Base-by-base conservation (phyloP, 2,113 vertebrate species). In the Lophura nycthemera region DNA sequence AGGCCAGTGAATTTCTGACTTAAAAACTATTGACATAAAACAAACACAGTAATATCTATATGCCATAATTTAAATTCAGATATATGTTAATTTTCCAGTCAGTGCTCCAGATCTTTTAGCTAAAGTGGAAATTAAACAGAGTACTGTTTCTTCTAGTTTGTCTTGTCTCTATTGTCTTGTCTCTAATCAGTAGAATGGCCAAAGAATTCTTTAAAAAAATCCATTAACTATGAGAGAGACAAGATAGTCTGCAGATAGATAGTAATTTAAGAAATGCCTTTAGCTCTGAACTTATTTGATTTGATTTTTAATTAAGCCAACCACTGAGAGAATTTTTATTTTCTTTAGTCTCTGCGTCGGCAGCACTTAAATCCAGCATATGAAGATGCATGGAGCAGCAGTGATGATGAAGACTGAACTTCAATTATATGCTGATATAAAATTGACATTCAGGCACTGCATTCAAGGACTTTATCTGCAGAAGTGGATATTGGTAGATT, bases 381-480 rank as follows among this genome's bases (percentile, higher is more conserved):
- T 95, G 97, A 98, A 96, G 99, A 99, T 4, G 97, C 98, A 5
- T 99, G 99, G 99, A 99, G 99, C 95, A 98, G 98, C 97, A 99
- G 98, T 77, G 99, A 98, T 79, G 98, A 99, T 86, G 99, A 99
- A 95, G 98, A 95, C 96, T 96, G 93, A 97, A 90, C 85, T 85
- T 86, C 59, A 74, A 4, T 84, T 48, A 60, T 4, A 10, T 73
- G 38, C n/a, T 72, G 66, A 79, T 69, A n/a, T 1, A 32, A 84
- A 86, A 38, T 3, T 65, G 80, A 79, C 13, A n/a, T 69, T 83
- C 18, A 67, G 54, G 45, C 59, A 54, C 32, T 45, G 10, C 8
- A 0, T 89, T 82, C 57, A 30, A 5, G 24, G 76, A 61, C 57
- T 91, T 77, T 66, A 40, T 73, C 59, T 89, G 13, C 61, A 45